phyloP scores from a whole-genome alignment of 2,888 invertebrate genomes.

The Luffia ferchaultella region DNA sequence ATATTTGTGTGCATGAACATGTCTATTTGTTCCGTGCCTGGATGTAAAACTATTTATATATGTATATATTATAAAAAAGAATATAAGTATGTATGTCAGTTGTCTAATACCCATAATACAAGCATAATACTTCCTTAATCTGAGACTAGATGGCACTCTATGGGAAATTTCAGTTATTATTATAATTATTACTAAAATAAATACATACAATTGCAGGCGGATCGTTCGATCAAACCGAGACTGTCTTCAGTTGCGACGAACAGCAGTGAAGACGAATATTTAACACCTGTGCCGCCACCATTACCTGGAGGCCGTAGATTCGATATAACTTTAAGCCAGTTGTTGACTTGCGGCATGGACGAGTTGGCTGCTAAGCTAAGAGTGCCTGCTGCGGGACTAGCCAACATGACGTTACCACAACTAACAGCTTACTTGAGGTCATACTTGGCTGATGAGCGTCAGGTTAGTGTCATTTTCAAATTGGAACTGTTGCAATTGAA shows the following conservation, averaged over 20 bases:
- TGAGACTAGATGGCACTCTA: no score
- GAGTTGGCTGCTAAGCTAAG: constrained; percentile 79
- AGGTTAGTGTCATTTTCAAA: not conserved
- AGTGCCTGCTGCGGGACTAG: constrained; percentile 80
- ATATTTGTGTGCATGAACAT: no score
- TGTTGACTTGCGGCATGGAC: constrained; percentile 82
- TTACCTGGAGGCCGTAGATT: constrained; percentile 62
- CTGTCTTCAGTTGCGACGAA: constrained; percentile 52
- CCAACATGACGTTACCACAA: constrained; percentile 87
- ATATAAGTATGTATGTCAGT: no score
- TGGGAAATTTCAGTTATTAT: no score
- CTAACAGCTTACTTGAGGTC: constrained; percentile 80
- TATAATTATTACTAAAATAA: no score
- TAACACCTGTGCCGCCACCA: constrained; percentile 69
- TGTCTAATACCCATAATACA: no score
- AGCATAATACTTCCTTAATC: no score
- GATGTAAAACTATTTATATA: not conserved
- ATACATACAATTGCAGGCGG: constrained; percentile 28
- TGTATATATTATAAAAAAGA: not conserved
- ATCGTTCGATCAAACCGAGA: constrained; percentile 52
- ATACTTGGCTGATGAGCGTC: constrained; percentile 41
- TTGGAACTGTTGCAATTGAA: no score
- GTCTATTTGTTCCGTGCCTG: no score
- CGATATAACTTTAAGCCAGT: constrained; percentile 83
- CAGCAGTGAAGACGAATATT: constrained; percentile 73